These are phyloP conservation scores for Cryptocephalus moraei DNA, from an alignment of 2,888 invertebrate genomes.

Conservation along the genomic window DNA sequence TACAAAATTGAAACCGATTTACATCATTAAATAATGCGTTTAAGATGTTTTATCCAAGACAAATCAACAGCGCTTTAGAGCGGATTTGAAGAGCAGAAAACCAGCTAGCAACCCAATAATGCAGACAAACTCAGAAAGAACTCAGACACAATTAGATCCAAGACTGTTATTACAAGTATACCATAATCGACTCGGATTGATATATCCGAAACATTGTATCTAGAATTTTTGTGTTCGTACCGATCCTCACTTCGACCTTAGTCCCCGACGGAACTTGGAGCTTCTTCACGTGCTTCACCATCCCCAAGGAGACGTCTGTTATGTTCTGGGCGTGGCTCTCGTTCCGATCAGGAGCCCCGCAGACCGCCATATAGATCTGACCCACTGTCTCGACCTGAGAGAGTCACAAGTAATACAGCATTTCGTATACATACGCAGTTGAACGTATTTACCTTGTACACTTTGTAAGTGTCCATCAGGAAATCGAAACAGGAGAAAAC, in stretches of 20 bases:
- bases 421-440: neutral
- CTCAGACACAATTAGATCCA: no score
- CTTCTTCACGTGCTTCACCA: constrained; percentile 57
- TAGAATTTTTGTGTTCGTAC: constrained; percentile 29
- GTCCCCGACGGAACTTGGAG: constrained; percentile 50
- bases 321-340: constrained; percentile 66
- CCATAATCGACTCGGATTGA: no score
- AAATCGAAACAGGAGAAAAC: constrained; percentile 79
- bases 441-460: constrained; percentile 61
- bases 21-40: no score
- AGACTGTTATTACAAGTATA: no score
- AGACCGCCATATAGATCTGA: constrained; percentile 85
- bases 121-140: no score
- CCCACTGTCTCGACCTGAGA: constrained; percentile 84
- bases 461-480: constrained; percentile 71
- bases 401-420: neutral
- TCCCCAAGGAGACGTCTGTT: constrained; percentile 67
- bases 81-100: no score
- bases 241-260: constrained; percentile 53
- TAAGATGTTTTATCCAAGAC: no score
- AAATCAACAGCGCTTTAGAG: no score
- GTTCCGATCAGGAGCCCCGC: constrained; percentile 73
- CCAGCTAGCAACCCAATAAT: no score
- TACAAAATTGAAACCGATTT: no score
- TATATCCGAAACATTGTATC: no score